Conservation (phyloP, 2,797 vertebrate genomes). For the Gallinago solitaria region DNA sequence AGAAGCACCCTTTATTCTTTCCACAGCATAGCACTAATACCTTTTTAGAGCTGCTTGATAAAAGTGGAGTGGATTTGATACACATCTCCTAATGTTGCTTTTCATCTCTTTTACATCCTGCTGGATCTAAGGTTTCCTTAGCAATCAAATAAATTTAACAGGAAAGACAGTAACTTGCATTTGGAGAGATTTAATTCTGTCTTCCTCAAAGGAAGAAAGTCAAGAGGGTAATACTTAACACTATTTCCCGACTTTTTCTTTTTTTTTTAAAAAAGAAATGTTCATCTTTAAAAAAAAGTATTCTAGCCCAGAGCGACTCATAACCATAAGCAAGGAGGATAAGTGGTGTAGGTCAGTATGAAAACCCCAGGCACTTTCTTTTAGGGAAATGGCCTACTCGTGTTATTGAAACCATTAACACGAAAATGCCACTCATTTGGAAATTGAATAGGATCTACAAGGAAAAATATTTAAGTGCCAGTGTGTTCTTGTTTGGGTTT, state of each 20-base stretch:
- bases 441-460: background rate
- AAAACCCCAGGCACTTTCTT: background rate
- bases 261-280: background rate
- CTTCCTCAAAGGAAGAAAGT: background rate
- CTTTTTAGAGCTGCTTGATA: conserved; percentile 38
- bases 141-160: conserved; percentile 28
- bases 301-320: background rate
- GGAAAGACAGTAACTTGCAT: conserved; percentile 26
- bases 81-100: conserved; percentile 65
- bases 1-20: background rate
- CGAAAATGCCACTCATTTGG: background rate
- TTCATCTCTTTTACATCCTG: conserved; percentile 31
- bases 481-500: background rate
- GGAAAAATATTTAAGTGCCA: background rate
- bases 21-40: background rate
- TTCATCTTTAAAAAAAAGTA: background rate
- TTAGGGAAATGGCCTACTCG: background rate
- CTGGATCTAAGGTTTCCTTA: conserved; percentile 35
- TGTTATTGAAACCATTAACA: background rate
- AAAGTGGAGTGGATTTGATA: conserved; percentile 30
- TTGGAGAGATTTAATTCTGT: conserved; percentile 34
- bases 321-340: background rate
- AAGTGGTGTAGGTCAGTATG: background rate
- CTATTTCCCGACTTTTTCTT: background rate
- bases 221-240: background rate